Evolutionary conservation across 53 echinoderm and acorn worm species (phyloP).

Genomic region (Patiria pectinifera): DNA sequence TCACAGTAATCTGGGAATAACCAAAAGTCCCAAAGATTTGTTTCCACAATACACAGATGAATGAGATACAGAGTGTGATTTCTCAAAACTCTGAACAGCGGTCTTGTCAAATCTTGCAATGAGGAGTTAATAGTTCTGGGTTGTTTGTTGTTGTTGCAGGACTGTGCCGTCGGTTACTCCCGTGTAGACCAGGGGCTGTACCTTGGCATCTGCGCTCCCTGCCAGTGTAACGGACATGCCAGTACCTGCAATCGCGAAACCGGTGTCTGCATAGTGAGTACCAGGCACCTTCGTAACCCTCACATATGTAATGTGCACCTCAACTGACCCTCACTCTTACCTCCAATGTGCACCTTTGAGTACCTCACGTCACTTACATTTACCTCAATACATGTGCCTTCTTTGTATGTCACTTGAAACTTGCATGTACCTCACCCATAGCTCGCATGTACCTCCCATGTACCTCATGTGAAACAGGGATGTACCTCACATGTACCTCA

Average conservation of each 20-base stretch:
- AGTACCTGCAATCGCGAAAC: conserved; percentile 87
- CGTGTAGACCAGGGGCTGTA: conserved; percentile 90
- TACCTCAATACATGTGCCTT: too few species aligned
- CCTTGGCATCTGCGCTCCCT: conserved; percentile 85
- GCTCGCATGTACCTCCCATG: background rate
- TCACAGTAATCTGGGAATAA: too few species aligned
- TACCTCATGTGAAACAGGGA: background rate
- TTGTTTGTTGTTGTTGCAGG: conserved; percentile 59
- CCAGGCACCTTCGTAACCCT: background rate
- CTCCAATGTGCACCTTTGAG: background rate
- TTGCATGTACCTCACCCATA: background rate
- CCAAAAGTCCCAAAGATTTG: too few species aligned
- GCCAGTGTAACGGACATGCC: conserved; percentile 94
- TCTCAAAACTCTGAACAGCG: too few species aligned
- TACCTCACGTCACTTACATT: background rate
- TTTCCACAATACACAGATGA: too few species aligned
- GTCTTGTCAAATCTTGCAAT: too few species aligned
- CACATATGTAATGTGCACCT: background rate
- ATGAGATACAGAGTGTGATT: too few species aligned
- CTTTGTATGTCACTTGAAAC: background rate
- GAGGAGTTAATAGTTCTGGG: too few species aligned
- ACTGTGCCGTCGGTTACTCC: conserved; percentile 89
- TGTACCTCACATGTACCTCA: background rate
- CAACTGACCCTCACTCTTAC: background rate
- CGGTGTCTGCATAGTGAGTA: conserved; percentile 92